A percentile compares a stretch with the other conserved stretches of the same genome.
Conservation (phyloP, 92 coral and sea anemone genomes). For the Nematostella vectensis region DNA sequence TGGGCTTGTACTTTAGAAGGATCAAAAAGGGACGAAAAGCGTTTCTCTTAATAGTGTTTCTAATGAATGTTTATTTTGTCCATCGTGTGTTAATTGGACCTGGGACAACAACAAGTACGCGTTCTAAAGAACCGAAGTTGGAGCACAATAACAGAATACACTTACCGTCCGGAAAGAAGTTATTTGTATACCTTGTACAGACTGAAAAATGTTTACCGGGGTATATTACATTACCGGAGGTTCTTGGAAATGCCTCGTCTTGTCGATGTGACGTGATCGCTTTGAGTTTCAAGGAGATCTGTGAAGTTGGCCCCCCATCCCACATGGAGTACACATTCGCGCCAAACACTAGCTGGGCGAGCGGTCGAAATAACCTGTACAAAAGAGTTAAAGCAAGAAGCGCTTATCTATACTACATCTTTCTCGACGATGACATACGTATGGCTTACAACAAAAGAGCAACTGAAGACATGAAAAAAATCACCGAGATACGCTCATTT, state of each 20-base stretch:
- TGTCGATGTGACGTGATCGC: conserved; percentile 48
- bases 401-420: conserved; percentile 11
- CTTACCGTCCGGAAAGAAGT: too few relatives aligned
- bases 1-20: too few relatives aligned
- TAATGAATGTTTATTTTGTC: too few relatives aligned
- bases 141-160: too few relatives aligned
- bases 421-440: conserved; percentile 17
- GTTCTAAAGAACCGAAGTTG: too few relatives aligned
- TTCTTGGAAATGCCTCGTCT: conserved; percentile 26
- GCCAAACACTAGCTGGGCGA: conserved; percentile 19
- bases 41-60: too few relatives aligned
- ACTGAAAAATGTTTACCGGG: conserved; percentile 39
- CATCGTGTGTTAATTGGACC: too few relatives aligned
- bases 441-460: conserved; percentile 9
- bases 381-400: background rate
- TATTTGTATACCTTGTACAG: conserved; percentile 42
- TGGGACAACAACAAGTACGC: too few relatives aligned
- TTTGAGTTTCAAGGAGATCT: conserved; percentile 29
- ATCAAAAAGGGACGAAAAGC: too few relatives aligned
- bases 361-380: conserved; percentile 16
- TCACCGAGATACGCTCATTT: conserved; percentile 20
- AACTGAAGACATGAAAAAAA: background rate
- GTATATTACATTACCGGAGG: conserved; percentile 1
- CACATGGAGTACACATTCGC: conserved; percentile 17
- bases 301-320: conserved; percentile 10